phyloP scores from a whole-genome alignment of 1,140 invertebrate species.

The Hestina assimilis region DNA sequence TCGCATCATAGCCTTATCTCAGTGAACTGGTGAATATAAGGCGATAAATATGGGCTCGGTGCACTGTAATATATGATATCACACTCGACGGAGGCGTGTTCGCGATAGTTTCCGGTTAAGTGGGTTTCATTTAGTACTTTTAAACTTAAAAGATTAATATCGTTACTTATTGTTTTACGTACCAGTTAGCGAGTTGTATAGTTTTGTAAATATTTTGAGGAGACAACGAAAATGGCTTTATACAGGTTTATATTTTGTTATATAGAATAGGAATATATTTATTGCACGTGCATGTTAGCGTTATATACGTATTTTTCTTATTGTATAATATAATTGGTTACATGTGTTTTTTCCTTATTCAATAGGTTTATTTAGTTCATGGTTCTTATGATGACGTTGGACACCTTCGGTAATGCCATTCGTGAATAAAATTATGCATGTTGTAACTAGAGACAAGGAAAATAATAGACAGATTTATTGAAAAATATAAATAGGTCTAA shows the following conservation, averaged over 20 bases:
- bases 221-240: slow-evolving; percentile 48
- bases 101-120: slow-evolving; percentile 58
- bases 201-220: slow-evolving; percentile 22
- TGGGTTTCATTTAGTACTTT: slow-evolving; percentile 51
- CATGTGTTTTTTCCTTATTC: slow-evolving; percentile 3
- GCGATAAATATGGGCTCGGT: slow-evolving; percentile 59
- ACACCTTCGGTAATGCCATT: neutral
- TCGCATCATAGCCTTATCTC: slow-evolving; percentile 64
- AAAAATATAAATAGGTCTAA: slow-evolving; percentile 1
- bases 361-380: slow-evolving; percentile 17
- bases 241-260: slow-evolving; percentile 44
- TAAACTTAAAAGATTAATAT: slow-evolving; percentile 32
- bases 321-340: neutral
- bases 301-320: neutral
- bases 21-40: slow-evolving; percentile 67
- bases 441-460: slow-evolving; percentile 12
- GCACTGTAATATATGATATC: slow-evolving; percentile 67
- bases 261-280: neutral
- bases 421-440: slow-evolving; percentile 16
- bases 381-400: slow-evolving; percentile 3
- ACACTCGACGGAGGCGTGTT: slow-evolving; percentile 67
- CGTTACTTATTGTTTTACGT: slow-evolving; percentile 28
- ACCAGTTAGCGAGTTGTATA: slow-evolving; percentile 22
- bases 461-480: slow-evolving; percentile 4
- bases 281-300: slow-evolving; percentile 17